Conservation (phyloP, 2,113 vertebrate genomes). For the Guaruba guarouba region DNA sequence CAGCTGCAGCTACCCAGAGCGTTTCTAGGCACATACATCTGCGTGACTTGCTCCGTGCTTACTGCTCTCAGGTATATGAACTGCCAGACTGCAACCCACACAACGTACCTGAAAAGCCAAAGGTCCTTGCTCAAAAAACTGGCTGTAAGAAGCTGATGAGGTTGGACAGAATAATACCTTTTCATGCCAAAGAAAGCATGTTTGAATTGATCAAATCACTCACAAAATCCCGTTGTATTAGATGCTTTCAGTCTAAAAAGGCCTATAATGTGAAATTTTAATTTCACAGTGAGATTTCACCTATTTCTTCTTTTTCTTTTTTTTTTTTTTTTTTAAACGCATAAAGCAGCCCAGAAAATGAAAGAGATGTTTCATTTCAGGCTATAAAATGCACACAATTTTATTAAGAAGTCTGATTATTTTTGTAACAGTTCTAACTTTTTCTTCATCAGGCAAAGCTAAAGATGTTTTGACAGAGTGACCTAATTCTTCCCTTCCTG, state of each 20-base stretch:
- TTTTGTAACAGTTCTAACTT: background rate
- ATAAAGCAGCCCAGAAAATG: background rate
- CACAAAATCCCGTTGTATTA: background rate
- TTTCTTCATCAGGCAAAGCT: background rate
- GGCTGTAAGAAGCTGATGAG: background rate
- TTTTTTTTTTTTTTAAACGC: background rate
- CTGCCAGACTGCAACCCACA: background rate
- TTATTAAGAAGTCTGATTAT: background rate
- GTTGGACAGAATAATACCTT: background rate
- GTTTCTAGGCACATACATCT: accelerated
- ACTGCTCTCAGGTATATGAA: background rate
- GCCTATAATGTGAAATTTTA: background rate
- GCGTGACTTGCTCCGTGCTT: background rate
- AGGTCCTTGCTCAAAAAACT: background rate
- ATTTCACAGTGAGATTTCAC: background rate
- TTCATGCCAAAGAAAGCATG: background rate
- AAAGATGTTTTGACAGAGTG: constrained; percentile 20
- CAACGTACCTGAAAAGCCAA: background rate
- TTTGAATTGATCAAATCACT: background rate
- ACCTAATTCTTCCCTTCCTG: constrained; percentile 10
- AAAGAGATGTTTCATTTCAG: background rate
- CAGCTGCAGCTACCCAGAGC: background rate
- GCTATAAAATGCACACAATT: background rate
- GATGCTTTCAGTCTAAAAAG: background rate
- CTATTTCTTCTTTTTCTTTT: background rate